Conservation (phyloP, 2,113 vertebrate species). For the Thryonomys swinderianus region DNA sequence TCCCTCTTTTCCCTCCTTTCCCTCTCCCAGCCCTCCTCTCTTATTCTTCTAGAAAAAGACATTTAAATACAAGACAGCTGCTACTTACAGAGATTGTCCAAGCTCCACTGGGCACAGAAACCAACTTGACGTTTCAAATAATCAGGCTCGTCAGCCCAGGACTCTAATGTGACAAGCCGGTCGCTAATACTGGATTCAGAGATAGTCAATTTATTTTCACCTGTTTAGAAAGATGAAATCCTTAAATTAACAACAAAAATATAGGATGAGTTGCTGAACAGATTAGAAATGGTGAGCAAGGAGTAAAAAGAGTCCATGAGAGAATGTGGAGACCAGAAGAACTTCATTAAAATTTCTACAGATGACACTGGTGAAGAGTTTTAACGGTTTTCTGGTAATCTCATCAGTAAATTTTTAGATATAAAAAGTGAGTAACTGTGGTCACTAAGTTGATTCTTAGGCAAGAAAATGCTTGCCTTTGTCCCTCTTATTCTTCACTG, state of each 20-base stretch:
- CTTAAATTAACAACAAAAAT: constrained; percentile 52
- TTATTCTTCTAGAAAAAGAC: not conserved
- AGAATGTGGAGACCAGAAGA: constrained; percentile 35
- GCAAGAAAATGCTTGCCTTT: constrained; percentile 52
- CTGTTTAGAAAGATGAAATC: constrained; percentile 83
- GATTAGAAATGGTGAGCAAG: not conserved
- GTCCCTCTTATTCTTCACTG: constrained; percentile 19
- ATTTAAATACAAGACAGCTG: not conserved
- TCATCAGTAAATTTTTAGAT: constrained; percentile 7
- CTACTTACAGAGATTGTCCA: constrained; percentile 98
- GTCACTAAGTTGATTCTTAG: constrained; percentile 14
- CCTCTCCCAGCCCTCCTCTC: not conserved
- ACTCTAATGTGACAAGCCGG: constrained; percentile 94
- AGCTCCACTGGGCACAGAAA: constrained; percentile 99
- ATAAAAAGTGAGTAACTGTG: constrained; percentile 12
- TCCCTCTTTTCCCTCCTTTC: not conserved
- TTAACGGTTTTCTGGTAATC: constrained; percentile 22
- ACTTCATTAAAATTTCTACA: not conserved
- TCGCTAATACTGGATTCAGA: constrained; percentile 95
- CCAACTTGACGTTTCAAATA: constrained; percentile 98
- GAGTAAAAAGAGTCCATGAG: not conserved
- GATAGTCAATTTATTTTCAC: constrained; percentile 99
- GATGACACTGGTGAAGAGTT: constrained; percentile 6
- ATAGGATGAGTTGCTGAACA: not conserved
- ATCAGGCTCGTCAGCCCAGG: constrained; percentile 95